Base-by-base conservation (phyloP, 2,888 invertebrate genomes). In the Arrhopalites spinosus region DNA sequence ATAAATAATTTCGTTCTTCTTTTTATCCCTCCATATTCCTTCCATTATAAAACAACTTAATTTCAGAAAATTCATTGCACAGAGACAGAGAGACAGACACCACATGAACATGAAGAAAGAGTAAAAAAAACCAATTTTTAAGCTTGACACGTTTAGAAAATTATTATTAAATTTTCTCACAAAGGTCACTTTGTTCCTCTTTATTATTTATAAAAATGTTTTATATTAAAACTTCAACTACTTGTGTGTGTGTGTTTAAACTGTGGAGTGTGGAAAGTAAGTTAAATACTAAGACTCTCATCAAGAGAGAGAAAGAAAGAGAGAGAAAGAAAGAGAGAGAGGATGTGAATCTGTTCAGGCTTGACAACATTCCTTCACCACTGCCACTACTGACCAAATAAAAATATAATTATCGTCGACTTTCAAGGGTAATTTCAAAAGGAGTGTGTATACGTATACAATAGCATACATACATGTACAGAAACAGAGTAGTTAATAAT, bases 301-400 rank as follows among this genome's bases (percentile, higher is more conserved):
- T 36, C 36, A 36, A 7, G 3, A 11, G 11, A 36, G 36, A 7
- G 3, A 11, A 36, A 36, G 36, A 36, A 20, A 17, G 45, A 30
- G 69, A 17, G n/a, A 69, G n/a, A 69, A 68, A 36, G 50, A 68
- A 29, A 29, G n/a, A 3, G 67, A 50, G 11, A 47, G 30, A 53
- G 69, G 69, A 69, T 69, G 69, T 69, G 69, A 29, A 53, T 53
- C 30, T 20, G 2, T 59, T 71, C 43, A 23, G 1, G 59, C 23
- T 23, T 59, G 59, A 27, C 23, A n/a, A 50, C 36, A 36, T 36
- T 36, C 36, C 68, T 25, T 17, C 27, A 25, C 27, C 30, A 13
- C 43, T 71, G 61, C 30, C 25, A 63, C 50, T 72, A 72, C 72
- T 72, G 72, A 72, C 72, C 72, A 72, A 72, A 72, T 72, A n/a